These are phyloP conservation scores for Spermophilus dauricus DNA, from an alignment of 2,113 vertebrate species.

Conservation along the genomic window DNA sequence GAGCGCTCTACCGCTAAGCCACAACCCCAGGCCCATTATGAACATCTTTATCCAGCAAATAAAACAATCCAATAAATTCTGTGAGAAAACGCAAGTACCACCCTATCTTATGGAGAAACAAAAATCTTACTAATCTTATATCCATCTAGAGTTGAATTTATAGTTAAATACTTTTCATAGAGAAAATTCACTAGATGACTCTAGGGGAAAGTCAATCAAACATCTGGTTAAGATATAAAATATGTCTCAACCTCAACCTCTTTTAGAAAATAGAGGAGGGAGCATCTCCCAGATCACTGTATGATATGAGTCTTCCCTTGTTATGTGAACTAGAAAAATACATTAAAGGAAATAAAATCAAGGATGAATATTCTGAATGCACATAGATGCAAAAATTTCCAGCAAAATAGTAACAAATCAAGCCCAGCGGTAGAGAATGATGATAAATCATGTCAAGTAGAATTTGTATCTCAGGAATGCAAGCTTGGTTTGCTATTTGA, in stretches of 20 bases:
- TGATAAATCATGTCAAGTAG: not conserved
- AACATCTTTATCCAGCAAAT: not conserved
- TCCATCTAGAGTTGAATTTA: not conserved
- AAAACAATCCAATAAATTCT: constrained; percentile 12
- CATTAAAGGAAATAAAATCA: too few species aligned
- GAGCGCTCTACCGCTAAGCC: too few species aligned
- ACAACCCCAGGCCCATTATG: not conserved
- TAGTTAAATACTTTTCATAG: constrained; percentile 4
- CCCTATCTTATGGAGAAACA: not conserved
- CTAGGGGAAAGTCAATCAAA: constrained; percentile 35
- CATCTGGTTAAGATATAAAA: not conserved
- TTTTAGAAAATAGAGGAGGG: constrained; percentile 28
- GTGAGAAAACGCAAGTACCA: not conserved
- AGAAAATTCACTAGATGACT: not conserved
- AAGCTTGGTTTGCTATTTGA: not conserved
- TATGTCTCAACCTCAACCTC: not conserved
- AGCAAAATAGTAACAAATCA: not conserved
- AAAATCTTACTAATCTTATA: not conserved
- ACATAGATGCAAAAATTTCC: not conserved
- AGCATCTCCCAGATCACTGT: not conserved
- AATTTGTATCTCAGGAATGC: not conserved
- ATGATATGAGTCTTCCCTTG: not conserved
- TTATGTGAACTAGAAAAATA: not conserved
- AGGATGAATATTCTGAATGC: too few species aligned
- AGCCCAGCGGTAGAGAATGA: not conserved